phyloP scores from a whole-genome alignment of 2,888 invertebrate genomes.

The Rhingia rostrata region DNA sequence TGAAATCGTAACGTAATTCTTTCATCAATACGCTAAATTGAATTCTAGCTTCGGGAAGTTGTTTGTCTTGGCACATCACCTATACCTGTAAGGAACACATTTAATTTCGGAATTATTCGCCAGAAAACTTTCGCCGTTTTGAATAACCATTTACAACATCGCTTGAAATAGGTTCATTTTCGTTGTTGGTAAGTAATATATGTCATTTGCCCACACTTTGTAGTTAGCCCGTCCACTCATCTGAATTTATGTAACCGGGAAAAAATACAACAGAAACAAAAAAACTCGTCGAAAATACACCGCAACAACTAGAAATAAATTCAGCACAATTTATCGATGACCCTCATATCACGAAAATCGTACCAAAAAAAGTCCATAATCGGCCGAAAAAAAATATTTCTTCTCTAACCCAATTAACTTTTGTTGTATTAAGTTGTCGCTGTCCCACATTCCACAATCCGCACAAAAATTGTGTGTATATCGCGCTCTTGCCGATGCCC shows the following conservation, averaged over 20 bases:
- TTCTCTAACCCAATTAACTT: slow-evolving; percentile 70
- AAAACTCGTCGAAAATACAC: slow-evolving; percentile 31
- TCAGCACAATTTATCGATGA: slow-evolving; percentile 69
- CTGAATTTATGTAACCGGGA: slow-evolving; percentile 64
- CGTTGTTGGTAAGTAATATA: slow-evolving; percentile 64
- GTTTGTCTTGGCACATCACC: too few relatives aligned
- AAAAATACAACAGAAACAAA: slow-evolving; percentile 17
- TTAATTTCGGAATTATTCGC: too few relatives aligned
- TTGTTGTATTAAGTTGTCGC: slow-evolving; percentile 51
- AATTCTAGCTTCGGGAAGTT: too few relatives aligned
- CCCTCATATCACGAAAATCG: slow-evolving; percentile 46
- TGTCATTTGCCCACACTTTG: slow-evolving; percentile 34
- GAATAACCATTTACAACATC: too few relatives aligned
- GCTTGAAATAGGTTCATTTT: neutral
- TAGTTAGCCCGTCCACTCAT: slow-evolving; percentile 11
- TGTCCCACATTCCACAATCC: slow-evolving; percentile 59
- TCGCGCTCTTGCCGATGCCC: neutral
- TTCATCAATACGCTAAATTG: too few relatives aligned
- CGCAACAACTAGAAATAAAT: slow-evolving; percentile 41
- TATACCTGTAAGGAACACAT: too few relatives aligned
- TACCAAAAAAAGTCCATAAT: slow-evolving; percentile 37
- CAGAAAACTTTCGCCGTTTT: too few relatives aligned
- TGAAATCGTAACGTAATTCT: too few relatives aligned
- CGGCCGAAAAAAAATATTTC: slow-evolving; percentile 56
- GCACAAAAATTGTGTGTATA: slow-evolving; percentile 9